A percentile compares a stretch with the other conserved stretches of the same genome.
phyloP scores from a whole-genome alignment of 2,797 vertebrate genomes.

The Vultur gryphus region DNA sequence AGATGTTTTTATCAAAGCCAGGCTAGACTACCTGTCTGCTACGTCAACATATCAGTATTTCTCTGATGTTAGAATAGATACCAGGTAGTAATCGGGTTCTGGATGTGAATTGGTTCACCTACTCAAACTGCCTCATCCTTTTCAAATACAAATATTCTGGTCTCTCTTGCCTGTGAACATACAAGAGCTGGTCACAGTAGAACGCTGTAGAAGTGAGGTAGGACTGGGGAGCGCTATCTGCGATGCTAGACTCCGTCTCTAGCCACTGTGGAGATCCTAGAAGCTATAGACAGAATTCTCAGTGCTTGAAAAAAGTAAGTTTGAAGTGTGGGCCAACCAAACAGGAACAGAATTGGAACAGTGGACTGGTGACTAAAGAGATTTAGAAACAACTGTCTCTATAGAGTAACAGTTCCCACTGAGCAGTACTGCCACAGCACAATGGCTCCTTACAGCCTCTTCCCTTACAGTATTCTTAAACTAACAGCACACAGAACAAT shows the following conservation, averaged over 20 bases:
- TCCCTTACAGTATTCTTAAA: neutral
- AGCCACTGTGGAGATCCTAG: neutral
- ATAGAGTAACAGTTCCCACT: neutral
- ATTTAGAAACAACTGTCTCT: neutral
- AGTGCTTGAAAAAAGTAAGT: neutral
- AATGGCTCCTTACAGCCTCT: neutral
- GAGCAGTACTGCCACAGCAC: neutral
- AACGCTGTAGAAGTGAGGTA: neutral
- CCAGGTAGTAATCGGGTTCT: neutral
- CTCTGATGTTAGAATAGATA: neutral
- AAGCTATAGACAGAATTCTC: neutral
- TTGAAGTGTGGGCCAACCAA: neutral
- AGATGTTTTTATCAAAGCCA: neutral
- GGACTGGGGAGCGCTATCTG: neutral
- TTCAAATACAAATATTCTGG: neutral
- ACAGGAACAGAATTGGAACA: neutral
- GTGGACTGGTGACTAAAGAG: neutral
- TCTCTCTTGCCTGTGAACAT: neutral
- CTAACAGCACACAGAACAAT: neutral
- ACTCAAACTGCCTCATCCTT: neutral
- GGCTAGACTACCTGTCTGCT: neutral
- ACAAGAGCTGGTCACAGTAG: neutral
- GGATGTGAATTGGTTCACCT: neutral
- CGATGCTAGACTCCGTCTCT: accelerated
- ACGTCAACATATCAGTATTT: neutral